These are phyloP conservation scores for Sarcophaga peregrina DNA, from an alignment of 1,140 invertebrate genomes.

Conservation along the genomic window DNA sequence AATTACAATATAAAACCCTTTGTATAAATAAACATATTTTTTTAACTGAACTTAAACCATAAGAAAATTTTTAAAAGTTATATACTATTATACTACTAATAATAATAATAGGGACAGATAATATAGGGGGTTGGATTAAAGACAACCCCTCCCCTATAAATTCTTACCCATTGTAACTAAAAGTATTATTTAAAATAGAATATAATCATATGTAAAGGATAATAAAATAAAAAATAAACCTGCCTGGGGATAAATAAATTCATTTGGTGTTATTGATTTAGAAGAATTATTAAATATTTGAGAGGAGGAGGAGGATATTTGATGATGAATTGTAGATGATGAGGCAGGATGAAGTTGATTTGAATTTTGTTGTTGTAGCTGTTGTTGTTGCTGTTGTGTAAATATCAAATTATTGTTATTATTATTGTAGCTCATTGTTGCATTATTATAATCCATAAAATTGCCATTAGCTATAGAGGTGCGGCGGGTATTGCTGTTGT, in stretches of 20 bases:
- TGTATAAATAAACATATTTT: too few relatives aligned
- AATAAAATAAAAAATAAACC: constrained; percentile 37
- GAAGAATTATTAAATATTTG: constrained; percentile 32
- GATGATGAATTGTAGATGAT: constrained; percentile 5
- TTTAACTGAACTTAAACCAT: too few relatives aligned
- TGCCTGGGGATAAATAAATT: constrained; percentile 39
- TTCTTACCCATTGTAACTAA: too few relatives aligned
- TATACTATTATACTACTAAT: too few relatives aligned
- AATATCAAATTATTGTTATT: not conserved
- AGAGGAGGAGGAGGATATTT: constrained; percentile 31
- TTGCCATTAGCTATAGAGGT: constrained; percentile 4
- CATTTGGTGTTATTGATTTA: not conserved
- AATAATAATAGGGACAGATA: too few relatives aligned
- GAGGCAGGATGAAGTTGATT: constrained; percentile 25
- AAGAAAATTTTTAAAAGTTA: too few relatives aligned
- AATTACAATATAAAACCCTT: too few relatives aligned
- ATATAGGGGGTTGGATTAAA: too few relatives aligned
- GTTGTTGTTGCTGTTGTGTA: constrained; percentile 21
- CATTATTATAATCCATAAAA: constrained; percentile 32
- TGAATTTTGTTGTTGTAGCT: constrained; percentile 38
- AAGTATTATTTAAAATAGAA: too few relatives aligned
- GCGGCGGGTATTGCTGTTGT: not conserved
- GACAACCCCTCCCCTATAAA: too few relatives aligned
- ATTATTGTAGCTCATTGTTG: not conserved
- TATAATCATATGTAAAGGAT: not conserved